Evolutionary conservation across 2,888 invertebrate genomes (phyloP).

Genomic region (Andrena flavipes): DNA sequence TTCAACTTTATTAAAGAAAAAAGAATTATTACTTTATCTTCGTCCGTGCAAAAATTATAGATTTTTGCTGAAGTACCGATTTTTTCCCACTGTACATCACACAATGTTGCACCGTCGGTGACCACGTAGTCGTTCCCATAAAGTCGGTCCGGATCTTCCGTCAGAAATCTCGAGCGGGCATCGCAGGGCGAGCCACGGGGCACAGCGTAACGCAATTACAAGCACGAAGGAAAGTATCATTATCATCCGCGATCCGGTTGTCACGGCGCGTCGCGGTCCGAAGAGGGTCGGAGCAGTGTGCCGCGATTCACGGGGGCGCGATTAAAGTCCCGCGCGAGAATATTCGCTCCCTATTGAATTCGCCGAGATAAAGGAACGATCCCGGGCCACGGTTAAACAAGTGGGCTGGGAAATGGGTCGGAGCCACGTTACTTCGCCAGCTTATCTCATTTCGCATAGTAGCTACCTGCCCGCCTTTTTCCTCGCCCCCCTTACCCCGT

Average conservation of each 20-base stretch:
- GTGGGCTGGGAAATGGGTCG: slow-evolving; percentile 60
- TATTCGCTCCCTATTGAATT: slow-evolving; percentile 47
- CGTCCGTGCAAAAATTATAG: no score
- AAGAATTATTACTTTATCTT: no score
- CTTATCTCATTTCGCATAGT: slow-evolving; percentile 53
- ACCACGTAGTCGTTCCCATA: slow-evolving; percentile 14
- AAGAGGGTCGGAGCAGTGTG: background rate
- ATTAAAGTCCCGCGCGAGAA: slow-evolving; percentile 33
- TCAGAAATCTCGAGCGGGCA: slow-evolving; percentile 17
- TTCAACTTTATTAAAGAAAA: no score
- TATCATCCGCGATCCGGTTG: slow-evolving; percentile 37
- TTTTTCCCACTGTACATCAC: no score
- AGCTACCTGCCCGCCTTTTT: slow-evolving; percentile 43
- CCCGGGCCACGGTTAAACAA: slow-evolving; percentile 12
- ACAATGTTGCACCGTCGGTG: background rate
- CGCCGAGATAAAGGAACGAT: slow-evolving; percentile 48
- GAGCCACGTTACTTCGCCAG: slow-evolving; percentile 53
- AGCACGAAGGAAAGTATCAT: slow-evolving; percentile 24
- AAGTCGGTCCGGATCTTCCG: background rate
- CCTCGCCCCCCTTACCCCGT: slow-evolving; percentile 17
- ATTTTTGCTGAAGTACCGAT: no score
- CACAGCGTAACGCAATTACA: slow-evolving; percentile 24
- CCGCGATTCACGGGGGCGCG: background rate
- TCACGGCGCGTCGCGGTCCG: background rate
- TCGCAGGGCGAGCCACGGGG: background rate